phyloP scores from a whole-genome alignment of 1,140 invertebrate species.

The Anastrepha ludens region DNA sequence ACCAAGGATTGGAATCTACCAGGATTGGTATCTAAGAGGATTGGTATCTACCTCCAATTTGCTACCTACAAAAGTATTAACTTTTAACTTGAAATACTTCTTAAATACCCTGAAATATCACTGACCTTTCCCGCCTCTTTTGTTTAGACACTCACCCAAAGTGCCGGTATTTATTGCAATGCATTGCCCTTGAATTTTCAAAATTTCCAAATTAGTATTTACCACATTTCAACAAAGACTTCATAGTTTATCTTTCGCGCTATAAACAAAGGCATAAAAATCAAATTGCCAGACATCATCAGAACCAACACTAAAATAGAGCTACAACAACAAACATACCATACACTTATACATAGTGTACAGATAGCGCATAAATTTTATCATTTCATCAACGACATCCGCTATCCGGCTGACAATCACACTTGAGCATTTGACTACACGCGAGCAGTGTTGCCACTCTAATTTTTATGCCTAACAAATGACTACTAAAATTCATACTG shows the following conservation, averaged over 20 bases:
- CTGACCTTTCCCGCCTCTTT: constrained; percentile 10
- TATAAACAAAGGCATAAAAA: constrained; percentile 49
- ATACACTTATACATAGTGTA: constrained; percentile 8
- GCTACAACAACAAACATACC: not conserved
- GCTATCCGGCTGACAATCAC: constrained; percentile 38
- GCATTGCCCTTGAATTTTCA: constrained; percentile 37
- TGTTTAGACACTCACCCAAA: not conserved
- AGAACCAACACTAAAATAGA: constrained; percentile 42
- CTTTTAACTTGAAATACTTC: no score
- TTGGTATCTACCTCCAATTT: no score
- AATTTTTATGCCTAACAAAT: not conserved
- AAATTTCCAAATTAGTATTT: constrained; percentile 3
- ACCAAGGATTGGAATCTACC: no score
- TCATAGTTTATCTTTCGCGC: constrained; percentile 42
- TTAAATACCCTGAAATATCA: not conserved
- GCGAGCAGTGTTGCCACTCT: not conserved
- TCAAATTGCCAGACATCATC: constrained; percentile 34
- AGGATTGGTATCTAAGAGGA: no score
- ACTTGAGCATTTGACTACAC: not conserved
- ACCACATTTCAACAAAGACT: constrained; percentile 42
- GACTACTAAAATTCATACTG: no score
- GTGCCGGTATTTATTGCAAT: not conserved
- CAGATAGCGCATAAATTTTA: constrained; percentile 39
- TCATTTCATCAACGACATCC: constrained; percentile 51
- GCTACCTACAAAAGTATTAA: no score